These are phyloP conservation scores for Geococcyx californianus DNA, from an alignment of 2,113 vertebrate genomes.

Conservation along the genomic window DNA sequence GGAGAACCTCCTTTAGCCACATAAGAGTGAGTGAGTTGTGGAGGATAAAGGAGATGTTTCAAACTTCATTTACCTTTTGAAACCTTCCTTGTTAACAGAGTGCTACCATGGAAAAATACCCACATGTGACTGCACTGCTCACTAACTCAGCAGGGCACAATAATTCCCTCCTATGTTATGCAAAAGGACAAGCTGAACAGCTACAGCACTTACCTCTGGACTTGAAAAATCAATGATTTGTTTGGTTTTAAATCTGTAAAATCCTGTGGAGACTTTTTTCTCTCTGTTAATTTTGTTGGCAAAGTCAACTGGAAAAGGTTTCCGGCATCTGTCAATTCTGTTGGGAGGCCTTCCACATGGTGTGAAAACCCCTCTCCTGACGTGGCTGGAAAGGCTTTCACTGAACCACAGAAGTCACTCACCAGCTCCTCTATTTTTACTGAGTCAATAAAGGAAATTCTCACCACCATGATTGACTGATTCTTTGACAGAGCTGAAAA, in stretches of 20 bases:
- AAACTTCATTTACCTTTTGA: neutral
- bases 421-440: neutral
- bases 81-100: neutral
- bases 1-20: neutral
- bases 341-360: neutral
- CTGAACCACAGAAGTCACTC: neutral
- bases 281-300: neutral
- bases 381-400: neutral
- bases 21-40: neutral
- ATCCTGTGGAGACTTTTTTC: neutral
- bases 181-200: neutral
- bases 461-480: neutral
- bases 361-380: neutral
- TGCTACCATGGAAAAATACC: neutral
- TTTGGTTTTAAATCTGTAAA: neutral
- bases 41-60: neutral
- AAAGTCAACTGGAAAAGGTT: constrained; percentile 15
- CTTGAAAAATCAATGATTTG: neutral
- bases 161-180: neutral
- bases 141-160: neutral
- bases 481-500: constrained; percentile 6
- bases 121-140: neutral
- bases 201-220: neutral
- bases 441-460: neutral
- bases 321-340: fast-evolving